These are phyloP conservation scores for Pseudomyrmex flavicornis DNA, from an alignment of 1,140 invertebrate genomes.

Conservation along the genomic window DNA sequence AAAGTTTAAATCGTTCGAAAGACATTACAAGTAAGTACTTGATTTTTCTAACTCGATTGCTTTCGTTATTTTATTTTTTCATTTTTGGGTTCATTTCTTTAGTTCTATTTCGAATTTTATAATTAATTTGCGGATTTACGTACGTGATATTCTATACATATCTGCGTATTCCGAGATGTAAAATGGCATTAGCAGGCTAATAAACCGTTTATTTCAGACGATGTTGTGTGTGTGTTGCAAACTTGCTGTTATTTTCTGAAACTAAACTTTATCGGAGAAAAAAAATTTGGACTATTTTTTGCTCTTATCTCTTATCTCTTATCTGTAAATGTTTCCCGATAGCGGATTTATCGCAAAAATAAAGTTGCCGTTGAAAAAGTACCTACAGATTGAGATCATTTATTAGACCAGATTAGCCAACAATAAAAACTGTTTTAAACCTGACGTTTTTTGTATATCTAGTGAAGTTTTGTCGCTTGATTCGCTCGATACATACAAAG, in stretches of 20 bases:
- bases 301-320: neutral
- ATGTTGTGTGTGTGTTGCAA: neutral
- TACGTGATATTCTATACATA: too few relatives aligned
- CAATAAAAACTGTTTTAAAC: neutral
- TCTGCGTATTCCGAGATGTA: neutral
- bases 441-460: conserved; percentile 14
- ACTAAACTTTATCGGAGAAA: neutral
- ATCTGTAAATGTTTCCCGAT: neutral
- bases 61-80: neutral
- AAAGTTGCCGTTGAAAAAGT: conserved; percentile 24
- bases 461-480: conserved; percentile 8
- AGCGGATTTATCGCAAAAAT: neutral
- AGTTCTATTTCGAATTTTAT: neutral
- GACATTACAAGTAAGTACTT: too few relatives aligned
- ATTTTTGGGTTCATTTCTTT: neutral
- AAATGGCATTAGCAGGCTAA: neutral
- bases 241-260: neutral
- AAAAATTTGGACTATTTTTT: neutral
- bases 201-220: neutral
- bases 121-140: neutral
- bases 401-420: conserved; percentile 5
- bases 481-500: neutral
- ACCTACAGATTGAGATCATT: conserved; percentile 9
- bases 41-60: too few relatives aligned
- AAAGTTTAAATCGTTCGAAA: too few relatives aligned